Conservation (phyloP, 2,888 invertebrate genomes). For the Entomobrya multifasciata region DNA sequence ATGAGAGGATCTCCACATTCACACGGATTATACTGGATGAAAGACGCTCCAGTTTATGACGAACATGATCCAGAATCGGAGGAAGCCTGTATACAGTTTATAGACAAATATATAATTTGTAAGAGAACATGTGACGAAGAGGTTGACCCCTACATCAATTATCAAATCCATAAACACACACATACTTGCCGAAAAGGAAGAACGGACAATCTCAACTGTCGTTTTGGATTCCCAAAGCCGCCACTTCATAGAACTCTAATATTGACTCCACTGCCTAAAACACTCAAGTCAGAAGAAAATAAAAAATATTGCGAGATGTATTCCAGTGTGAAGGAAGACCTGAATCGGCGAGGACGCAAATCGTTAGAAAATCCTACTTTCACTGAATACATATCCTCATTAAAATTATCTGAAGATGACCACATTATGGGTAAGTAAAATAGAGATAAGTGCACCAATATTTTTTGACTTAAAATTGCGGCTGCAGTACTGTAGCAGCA, state of each 20-base stretch:
- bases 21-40: conserved; percentile 61
- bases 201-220: not conserved
- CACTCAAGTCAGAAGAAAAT: not conserved
- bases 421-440: not conserved
- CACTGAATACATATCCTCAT: not conserved
- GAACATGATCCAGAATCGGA: not conserved
- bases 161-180: conserved; percentile 37
- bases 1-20: conserved; percentile 69
- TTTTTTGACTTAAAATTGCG: no score
- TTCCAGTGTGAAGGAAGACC: not conserved
- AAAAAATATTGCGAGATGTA: not conserved
- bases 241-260: conserved; percentile 24
- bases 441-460: no score
- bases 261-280: not conserved
- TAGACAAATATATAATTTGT: conserved; percentile 39
- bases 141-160: not conserved
- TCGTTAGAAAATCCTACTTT: not conserved
- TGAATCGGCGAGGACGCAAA: conserved; percentile 20
- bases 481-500: no score
- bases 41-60: no score
- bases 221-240: conserved; percentile 51
- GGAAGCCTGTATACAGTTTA: not conserved
- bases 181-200: conserved; percentile 31
- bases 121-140: not conserved
- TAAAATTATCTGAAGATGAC: not conserved